Base-by-base conservation (phyloP, 2,113 vertebrate species). In the Calyptomena viridis region DNA sequence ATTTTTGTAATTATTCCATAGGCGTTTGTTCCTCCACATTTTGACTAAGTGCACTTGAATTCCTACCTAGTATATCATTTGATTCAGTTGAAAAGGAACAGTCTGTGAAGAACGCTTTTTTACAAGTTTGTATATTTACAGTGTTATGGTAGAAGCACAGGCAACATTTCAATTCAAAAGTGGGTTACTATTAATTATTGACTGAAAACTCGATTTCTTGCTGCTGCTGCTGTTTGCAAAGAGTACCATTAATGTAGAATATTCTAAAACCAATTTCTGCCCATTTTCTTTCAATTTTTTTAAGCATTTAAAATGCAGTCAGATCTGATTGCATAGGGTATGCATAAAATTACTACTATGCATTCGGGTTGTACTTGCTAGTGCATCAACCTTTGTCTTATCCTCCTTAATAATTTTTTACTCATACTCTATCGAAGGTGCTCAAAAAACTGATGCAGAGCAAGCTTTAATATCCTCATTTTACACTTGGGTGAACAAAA, bases 381-480 rank as follows among this genome's bases (percentile, higher is more conserved):
- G 40, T 49, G 58, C 83, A 69, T n/a, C 24, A 94, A 46, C 44
- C 23, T 91, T 79, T 75, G 37, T 88, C 14, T 40, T 87, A 66
- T 25, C 64, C 33, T 87, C 42, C 31, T 71, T 63, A 59, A 62
- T 87, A 60, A 52, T 93, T 52, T 91, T 94, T 85, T 62, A 69
- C 37, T 86, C 25, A 27, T 17, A 46, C 39, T 82, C 8, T 49
- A 52, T 83, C 75, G 69, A 28, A 69, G 46, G 62, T 80, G 40
- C 63, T 83, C 31, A 78, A 46, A 71, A 93, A 75, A 12, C 37
- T 87, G 50, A 59, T 72, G 33, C 53, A 89, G 74, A 92, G 46
- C 83, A 91, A 83, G 42, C 30, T 79, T 87, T 95, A 76, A 83
- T 89, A 52, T 89, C 82, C 77, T 94, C 66, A 89, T 95, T 95